Evolutionary conservation across 2,113 vertebrate genomes (phyloP).

Genomic region (Aspidoscelis tigris): DNA sequence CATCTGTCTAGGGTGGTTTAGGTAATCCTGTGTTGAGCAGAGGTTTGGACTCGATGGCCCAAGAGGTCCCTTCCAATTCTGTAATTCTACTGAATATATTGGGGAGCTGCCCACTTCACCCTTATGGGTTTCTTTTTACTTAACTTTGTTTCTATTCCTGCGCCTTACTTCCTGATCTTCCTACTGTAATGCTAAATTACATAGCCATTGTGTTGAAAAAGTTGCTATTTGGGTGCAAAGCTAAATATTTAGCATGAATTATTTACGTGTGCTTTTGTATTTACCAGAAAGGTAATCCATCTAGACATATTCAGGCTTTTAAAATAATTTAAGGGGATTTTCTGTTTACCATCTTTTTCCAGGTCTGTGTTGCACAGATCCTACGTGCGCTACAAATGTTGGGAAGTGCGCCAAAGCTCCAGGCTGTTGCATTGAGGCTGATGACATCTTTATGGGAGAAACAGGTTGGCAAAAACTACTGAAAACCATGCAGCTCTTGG

Average conservation of each 20-base stretch:
- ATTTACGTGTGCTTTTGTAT: background rate
- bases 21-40: too few species aligned
- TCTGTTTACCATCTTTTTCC: constrained; percentile 39
- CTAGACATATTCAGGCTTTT: constrained; percentile 2
- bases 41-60: too few species aligned
- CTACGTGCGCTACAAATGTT: constrained; percentile 85
- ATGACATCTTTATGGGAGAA: constrained; percentile 92
- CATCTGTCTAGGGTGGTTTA: too few species aligned
- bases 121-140: background rate
- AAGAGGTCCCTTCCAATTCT: too few species aligned
- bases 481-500: background rate
- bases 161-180: background rate
- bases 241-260: background rate
- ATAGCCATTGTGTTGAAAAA: background rate
- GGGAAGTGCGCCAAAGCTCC: constrained; percentile 82
- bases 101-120: too few species aligned
- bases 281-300: background rate
- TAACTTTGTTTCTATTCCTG: background rate
- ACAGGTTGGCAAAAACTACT: constrained; percentile 79
- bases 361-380: constrained; percentile 91
- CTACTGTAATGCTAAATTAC: background rate
- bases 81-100: too few species aligned
- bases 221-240: background rate
- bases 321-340: background rate
- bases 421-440: constrained; percentile 84